Evolutionary conservation across 2,797 vertebrate genomes (phyloP).

Genomic region (Lepidocolaptes lacrymiger): DNA sequence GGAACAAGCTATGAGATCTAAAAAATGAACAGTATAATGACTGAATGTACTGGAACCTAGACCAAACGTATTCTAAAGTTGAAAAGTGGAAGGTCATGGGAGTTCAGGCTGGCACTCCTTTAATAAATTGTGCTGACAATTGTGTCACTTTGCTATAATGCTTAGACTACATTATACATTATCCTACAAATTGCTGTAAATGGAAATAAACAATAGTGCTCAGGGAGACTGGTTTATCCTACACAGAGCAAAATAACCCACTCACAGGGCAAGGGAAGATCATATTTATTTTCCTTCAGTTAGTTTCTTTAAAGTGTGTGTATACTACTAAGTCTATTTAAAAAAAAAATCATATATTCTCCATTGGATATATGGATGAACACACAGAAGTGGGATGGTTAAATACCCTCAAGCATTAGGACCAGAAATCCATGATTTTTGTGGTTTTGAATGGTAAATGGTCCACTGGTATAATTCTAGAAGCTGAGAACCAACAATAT

Average conservation of each 20-base stretch:
- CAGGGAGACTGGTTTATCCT: not conserved
- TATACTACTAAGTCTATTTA: not conserved
- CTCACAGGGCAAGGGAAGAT: not conserved
- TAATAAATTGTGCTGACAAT: not conserved
- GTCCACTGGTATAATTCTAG: not conserved
- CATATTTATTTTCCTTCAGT: not conserved
- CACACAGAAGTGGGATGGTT: not conserved
- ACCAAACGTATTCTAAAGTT: not conserved
- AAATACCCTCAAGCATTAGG: not conserved
- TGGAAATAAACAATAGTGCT: not conserved
- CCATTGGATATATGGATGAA: not conserved
- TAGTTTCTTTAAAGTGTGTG: not conserved
- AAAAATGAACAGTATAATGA: not conserved
- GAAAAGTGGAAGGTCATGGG: not conserved
- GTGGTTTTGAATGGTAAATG: not conserved
- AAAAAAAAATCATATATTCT: not conserved
- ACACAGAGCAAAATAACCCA: not conserved
- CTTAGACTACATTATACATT: not conserved
- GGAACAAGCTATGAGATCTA: not conserved
- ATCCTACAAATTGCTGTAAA: not conserved
- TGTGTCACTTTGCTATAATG: not conserved
- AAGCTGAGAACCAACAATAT: not conserved
- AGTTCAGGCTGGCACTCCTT: not conserved
- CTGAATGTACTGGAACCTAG: not conserved
- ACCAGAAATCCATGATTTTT: not conserved